Evolutionary conservation across 2,888 invertebrate genomes (phyloP).

Genomic region (Beris chalybata): DNA sequence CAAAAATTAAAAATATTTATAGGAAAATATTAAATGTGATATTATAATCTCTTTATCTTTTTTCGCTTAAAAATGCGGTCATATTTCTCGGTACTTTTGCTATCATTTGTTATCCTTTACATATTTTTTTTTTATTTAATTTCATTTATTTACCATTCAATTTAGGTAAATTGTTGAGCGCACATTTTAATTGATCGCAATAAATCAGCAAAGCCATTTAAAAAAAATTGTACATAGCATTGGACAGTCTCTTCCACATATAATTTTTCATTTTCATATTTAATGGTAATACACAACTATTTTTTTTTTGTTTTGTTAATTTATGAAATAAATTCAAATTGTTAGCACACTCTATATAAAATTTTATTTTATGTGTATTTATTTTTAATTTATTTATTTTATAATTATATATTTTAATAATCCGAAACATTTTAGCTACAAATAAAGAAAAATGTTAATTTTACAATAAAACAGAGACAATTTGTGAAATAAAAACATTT

Average conservation of each 20-base stretch:
- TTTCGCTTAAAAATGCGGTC: conserved; percentile 15
- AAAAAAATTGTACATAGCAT: conserved; percentile 35
- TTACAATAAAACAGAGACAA: too few relatives aligned
- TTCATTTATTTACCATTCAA: too few relatives aligned
- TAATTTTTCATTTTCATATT: conserved; percentile 4
- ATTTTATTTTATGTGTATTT: too few relatives aligned
- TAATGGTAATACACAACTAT: background rate
- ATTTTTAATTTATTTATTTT: too few relatives aligned
- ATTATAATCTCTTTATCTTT: too few relatives aligned
- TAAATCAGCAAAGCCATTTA: conserved; percentile 1
- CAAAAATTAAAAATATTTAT: background rate
- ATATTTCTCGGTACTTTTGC: background rate
- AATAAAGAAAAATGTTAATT: too few relatives aligned
- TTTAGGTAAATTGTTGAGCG: background rate
- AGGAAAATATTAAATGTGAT: conserved; percentile 18
- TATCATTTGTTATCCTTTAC: background rate
- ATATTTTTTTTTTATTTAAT: too few relatives aligned
- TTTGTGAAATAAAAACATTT: too few relatives aligned
- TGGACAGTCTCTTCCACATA: conserved; percentile 31
- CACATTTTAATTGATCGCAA: conserved; percentile 26
- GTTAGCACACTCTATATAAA: too few relatives aligned
- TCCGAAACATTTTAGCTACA: too few relatives aligned
- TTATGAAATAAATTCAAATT: too few relatives aligned
- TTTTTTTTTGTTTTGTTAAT: background rate
- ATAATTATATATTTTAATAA: too few relatives aligned